Percentiles rank a stretch among this genome's conserved stretches.
phyloP scores from a whole-genome alignment of 2,113 vertebrate genomes.

The Oncorhynchus tshawytscha region DNA sequence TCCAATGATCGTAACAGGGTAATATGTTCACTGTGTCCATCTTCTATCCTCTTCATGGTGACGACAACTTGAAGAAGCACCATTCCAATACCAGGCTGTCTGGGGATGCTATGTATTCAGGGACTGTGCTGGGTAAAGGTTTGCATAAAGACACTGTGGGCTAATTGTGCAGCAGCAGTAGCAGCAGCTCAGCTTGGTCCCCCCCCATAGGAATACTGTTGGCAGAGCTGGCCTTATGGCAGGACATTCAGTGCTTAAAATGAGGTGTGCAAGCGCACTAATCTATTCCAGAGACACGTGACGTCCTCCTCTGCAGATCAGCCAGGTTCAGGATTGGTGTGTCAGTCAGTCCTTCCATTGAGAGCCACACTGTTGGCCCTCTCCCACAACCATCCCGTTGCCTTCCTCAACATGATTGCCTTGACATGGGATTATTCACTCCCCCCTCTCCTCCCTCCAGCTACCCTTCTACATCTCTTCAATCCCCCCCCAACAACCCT shows the following conservation, averaged over 20 bases:
- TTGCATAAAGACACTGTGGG: background rate
- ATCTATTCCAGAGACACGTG: background rate
- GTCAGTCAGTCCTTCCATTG: constrained; percentile 39
- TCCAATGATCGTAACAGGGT: too few species aligned
- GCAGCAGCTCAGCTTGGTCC: background rate
- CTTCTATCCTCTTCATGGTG: too few species aligned
- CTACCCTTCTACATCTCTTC: constrained; percentile 6
- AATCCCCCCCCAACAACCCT: constrained; percentile 8
- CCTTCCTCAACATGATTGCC: constrained; percentile 10
- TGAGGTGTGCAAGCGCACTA: too few species aligned
- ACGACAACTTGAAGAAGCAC: too few species aligned
- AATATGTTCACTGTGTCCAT: too few species aligned
- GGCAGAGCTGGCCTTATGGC: background rate
- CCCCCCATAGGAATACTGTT: background rate
- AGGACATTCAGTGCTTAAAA: too few species aligned
- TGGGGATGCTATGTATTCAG: too few species aligned
- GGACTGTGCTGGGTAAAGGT: constrained; percentile 7
- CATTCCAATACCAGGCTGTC: too few species aligned
- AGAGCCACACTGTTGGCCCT: constrained; percentile 52
- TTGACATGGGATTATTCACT: constrained; percentile 20
- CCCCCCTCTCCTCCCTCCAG: background rate
- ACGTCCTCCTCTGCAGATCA: background rate
- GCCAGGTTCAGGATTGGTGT: background rate
- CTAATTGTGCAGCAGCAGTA: background rate
- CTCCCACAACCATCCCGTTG: constrained; percentile 46